Base-by-base conservation (phyloP, 2,888 invertebrate genomes). In the Spilarctia lutea region DNA sequence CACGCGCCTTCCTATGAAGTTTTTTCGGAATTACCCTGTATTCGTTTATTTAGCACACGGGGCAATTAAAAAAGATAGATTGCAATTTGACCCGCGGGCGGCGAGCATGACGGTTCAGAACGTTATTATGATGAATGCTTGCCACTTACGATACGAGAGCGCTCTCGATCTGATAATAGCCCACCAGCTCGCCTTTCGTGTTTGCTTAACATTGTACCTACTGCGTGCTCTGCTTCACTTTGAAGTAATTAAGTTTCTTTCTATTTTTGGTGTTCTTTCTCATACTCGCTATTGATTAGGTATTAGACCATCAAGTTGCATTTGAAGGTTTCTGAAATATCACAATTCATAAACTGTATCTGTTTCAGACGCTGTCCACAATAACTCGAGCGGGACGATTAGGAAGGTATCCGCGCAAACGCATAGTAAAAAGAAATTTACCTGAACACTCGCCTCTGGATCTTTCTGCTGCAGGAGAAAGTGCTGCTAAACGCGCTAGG, bases 11-110 rank as follows among this genome's bases (percentile, higher is more conserved):
- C 85, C 87, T 90, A 89, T 91, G 90, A 90, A 90, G 91, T 89
- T 91, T 88, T 90, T 90, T 90, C 87, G 79, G 91, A 91, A 91
- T 92, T 89, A 91, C 91, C 88, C 87, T 83, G 90, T 89, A 88
- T 90, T 91, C 88, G 89, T 88, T 89, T 93, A 93, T 94, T 93
- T 92, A 92, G 91, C 90, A 90, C 91, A 87, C 88, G 86, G 82
- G 87, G 94, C 93, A 95, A 95, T 95, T 95, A 95, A 93, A 94
- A 94, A 94, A 95, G 94, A 95, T 94, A 92, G 93, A 95, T 95
- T 94, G 94, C 95, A 89, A 93, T 91, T 92, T 95, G 95, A 96
- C 95, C 95, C 90, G 93, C 92, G 92, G 86, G 92, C 93, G 91
- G 88, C 86, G 86, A 91, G 92, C 95, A 94, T 95, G 94, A 95